These are phyloP conservation scores for Perodicticus potto DNA, from an alignment of 2,797 vertebrate species.

Conservation along the genomic window DNA sequence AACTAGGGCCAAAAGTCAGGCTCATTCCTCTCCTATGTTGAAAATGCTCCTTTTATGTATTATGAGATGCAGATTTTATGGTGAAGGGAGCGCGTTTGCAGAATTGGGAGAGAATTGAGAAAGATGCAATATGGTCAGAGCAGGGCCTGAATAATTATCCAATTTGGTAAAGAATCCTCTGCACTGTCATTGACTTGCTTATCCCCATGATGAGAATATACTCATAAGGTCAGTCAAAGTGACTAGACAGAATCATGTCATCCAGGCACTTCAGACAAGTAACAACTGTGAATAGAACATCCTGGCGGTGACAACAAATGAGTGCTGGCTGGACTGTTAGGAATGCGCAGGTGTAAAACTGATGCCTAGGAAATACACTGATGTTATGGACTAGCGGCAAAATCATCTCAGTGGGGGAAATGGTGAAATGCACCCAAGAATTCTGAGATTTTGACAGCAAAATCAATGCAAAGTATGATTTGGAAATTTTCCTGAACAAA, in stretches of 20 bases:
- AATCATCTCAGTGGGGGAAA: background rate
- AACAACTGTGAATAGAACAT: background rate
- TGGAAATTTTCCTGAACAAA: background rate
- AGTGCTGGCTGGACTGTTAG: background rate
- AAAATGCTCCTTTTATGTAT: background rate
- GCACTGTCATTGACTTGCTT: background rate
- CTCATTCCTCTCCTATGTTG: background rate
- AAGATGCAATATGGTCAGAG: background rate
- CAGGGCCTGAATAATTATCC: background rate
- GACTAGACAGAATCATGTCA: background rate
- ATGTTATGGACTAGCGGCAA: background rate
- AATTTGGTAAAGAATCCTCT: background rate
- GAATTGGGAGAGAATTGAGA: background rate
- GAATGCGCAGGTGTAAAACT: background rate
- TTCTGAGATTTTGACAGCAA: conserved; percentile 18
- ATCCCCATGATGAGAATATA: background rate
- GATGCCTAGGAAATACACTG: background rate
- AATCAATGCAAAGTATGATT: background rate
- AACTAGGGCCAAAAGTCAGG: background rate
- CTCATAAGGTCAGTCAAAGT: background rate
- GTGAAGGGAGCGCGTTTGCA: background rate
- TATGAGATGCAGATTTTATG: background rate
- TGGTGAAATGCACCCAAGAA: background rate
- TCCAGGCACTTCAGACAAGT: background rate
- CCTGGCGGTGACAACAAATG: background rate